Conservation (phyloP, 2,888 invertebrate species). For the Heliconius cydno region DNA sequence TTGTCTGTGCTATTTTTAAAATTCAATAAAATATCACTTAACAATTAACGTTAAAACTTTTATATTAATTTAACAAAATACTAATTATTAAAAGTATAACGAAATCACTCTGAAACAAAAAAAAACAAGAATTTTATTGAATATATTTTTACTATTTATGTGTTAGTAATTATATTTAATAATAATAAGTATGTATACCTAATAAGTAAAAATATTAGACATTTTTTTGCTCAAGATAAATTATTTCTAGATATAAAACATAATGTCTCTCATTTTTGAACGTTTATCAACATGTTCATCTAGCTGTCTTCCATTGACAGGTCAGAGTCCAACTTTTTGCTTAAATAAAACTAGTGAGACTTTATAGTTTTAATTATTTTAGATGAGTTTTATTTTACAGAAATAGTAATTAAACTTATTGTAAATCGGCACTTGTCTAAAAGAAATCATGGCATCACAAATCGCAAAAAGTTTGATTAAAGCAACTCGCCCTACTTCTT, state of each 20-base stretch:
- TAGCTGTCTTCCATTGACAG: constrained; percentile 54
- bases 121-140: background rate
- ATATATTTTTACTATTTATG: too few relatives aligned
- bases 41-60: background rate
- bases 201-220: too few relatives aligned
- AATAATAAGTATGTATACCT: too few relatives aligned
- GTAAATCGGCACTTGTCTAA: constrained; percentile 8
- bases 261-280: constrained; percentile 25
- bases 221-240: background rate
- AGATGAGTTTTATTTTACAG: constrained; percentile 16
- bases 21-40: background rate
- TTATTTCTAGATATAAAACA: background rate
- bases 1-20: background rate
- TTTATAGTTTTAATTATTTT: constrained; percentile 42
- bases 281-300: constrained; percentile 16
- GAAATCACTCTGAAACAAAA: background rate
- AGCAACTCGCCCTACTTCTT: constrained; percentile 67
- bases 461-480: constrained; percentile 74
- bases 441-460: constrained; percentile 73
- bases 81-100: background rate
- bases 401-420: constrained; percentile 26
- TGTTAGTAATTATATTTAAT: too few relatives aligned
- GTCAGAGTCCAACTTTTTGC: constrained; percentile 79
- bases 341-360: constrained; percentile 53
- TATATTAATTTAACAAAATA: too few relatives aligned